Evolutionary conservation across 2,888 invertebrate genomes (phyloP), one percentile per base, ranked within the genome.

Genomic region (Nomada ferruginata): DNA sequence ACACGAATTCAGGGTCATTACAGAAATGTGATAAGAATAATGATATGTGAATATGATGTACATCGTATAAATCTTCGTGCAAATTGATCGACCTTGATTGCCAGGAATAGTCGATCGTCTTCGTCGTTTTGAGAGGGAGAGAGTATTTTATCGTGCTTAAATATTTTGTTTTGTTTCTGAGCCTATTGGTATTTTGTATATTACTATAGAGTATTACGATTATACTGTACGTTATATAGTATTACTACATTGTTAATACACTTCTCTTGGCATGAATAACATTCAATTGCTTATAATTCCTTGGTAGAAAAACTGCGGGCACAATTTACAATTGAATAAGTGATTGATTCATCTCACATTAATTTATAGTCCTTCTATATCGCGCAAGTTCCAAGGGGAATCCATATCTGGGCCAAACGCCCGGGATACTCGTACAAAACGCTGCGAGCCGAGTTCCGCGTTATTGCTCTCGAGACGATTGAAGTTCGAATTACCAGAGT

Each of bases 401-500:
- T 7, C 50, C 29, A 2, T 18, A 2, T 26, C 9, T 2, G 23
- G 42, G 0, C 23, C 26, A 18, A 76, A 42, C 20, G 18, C 1
- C 13, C 23, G 20, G n/a, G 26, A 26, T 52, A 65, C n/a, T 29
- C 36, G 69, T n/a, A 44, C 65, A 55, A 78, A 71, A 65, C 20
- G 29, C 42, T 4, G 20, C 18, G 26, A 47, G 13, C 44, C 20
- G 50, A 82, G 60, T 29, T 23, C 36, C 20, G 52, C 71, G 61
- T 78, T 68, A 72, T 73, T 68, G 59, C 55, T 59, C 59, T 69
- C 76, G 7, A 66, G 60, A 50, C 82, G 82, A 82, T 82, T 59
- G 50, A 50, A 82, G 68, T 65, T 76, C 44, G 72, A 82, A 82
- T 76, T 82, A 68, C 82, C 69, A 59, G 82, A 87, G 89, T 87